Evolutionary conservation across 1,140 invertebrate genomes (phyloP).

Genomic region (Diploscapter pachys): DNA sequence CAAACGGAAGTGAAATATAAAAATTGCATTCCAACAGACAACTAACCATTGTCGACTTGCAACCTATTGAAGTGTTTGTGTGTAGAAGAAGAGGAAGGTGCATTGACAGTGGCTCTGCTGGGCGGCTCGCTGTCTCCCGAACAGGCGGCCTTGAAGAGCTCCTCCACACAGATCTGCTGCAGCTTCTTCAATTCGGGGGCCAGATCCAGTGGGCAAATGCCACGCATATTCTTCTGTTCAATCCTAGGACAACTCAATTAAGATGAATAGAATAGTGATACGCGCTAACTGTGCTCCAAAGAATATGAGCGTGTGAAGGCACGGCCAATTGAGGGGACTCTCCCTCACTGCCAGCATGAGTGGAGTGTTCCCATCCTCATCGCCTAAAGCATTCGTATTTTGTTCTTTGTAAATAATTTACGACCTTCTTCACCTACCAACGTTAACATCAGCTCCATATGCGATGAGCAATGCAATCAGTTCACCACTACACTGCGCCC

Average conservation of each 20-base stretch:
- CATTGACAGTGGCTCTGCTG: constrained; percentile 20
- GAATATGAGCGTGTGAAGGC: constrained; percentile 54
- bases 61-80: constrained; percentile 27
- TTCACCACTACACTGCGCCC: constrained; percentile 51
- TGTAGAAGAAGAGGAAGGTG: neutral
- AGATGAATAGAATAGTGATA: constrained; percentile 9
- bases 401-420: neutral
- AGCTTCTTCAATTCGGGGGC: constrained; percentile 56
- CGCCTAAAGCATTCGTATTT: constrained; percentile 27
- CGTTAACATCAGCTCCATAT: constrained; percentile 57
- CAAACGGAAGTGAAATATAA: neutral
- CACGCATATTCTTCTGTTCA: constrained; percentile 54
- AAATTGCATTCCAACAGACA: neutral
- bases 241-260: constrained; percentile 40
- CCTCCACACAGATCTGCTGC: constrained; percentile 55
- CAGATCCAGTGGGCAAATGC: constrained; percentile 57
- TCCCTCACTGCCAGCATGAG: constrained; percentile 56
- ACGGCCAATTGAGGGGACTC: constrained; percentile 55
- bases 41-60: constrained; percentile 36
- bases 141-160: constrained; percentile 46
- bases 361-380: constrained; percentile 58
- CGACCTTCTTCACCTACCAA: constrained; percentile 11
- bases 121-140: constrained; percentile 27
- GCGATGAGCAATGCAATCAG: constrained; percentile 52
- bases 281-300: constrained; percentile 50